Evolutionary conservation across 2,113 vertebrate genomes (phyloP).

Genomic region (Dolichotis patagonum): DNA sequence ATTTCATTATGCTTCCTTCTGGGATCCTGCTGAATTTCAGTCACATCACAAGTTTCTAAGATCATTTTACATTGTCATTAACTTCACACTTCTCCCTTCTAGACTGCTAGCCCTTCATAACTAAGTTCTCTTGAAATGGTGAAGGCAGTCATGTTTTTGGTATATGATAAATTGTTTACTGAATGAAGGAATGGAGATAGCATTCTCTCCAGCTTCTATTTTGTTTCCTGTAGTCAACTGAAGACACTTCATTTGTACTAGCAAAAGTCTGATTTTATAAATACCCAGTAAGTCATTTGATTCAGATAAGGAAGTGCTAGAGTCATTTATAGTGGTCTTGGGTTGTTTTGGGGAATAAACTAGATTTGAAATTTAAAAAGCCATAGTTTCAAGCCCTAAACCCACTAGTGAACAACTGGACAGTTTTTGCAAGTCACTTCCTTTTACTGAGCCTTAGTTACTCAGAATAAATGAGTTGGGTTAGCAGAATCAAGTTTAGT

Average conservation of each 20-base stretch:
- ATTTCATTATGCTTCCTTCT: not conserved
- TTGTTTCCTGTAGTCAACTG: not conserved
- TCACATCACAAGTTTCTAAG: not conserved
- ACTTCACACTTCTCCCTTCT: not conserved
- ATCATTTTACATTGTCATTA: not conserved
- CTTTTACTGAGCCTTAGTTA: constrained; percentile 9
- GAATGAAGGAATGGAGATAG: not conserved
- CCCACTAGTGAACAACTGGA: constrained; percentile 11
- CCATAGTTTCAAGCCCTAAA: constrained; percentile 35
- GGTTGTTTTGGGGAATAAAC: not conserved
- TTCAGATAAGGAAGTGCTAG: not conserved
- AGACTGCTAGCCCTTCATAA: not conserved
- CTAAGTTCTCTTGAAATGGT: not conserved
- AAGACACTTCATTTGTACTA: not conserved
- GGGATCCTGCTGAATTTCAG: not conserved
- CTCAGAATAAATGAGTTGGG: constrained; percentile 1
- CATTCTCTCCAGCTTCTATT: not conserved
- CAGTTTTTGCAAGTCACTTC: constrained; percentile 57
- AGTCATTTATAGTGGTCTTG: not conserved
- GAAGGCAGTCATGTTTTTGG: not conserved
- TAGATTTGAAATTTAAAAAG: not conserved
- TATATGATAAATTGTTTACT: not conserved
- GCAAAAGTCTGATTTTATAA: not conserved
- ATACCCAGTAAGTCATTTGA: not conserved
- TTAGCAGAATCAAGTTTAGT: not conserved